A percentile compares a stretch with the other conserved stretches of the same genome.
Evolutionary conservation across 2,888 invertebrate genomes (phyloP).

Genomic region (Sacculina carcini): DNA sequence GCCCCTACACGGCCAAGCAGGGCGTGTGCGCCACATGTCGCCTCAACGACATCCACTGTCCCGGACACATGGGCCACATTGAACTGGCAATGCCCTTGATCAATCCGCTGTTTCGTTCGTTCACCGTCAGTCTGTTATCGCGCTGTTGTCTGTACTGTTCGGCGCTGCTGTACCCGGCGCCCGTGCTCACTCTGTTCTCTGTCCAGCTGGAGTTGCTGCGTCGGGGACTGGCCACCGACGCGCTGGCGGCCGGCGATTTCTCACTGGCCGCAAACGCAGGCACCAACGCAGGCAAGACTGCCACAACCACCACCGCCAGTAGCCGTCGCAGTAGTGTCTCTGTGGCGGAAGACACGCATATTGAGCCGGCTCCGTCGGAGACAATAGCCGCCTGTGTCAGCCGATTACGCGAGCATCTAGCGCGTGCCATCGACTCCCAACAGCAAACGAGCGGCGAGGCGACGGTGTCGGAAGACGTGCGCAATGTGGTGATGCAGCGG

Average conservation of each 20-base stretch:
- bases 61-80: slow-evolving; percentile 88
- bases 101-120: slow-evolving; percentile 64
- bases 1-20: slow-evolving; percentile 30
- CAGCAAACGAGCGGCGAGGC: no score
- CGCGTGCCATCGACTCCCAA: no score
- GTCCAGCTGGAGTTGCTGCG: neutral
- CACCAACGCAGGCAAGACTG: no score
- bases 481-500: neutral
- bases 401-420: no score
- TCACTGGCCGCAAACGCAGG: no score
- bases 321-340: no score
- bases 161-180: neutral
- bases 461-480: neutral
- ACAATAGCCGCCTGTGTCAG: no score
- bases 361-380: no score
- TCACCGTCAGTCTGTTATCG: slow-evolving; percentile 37
- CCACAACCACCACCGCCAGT: no score
- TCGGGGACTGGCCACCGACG: neutral
- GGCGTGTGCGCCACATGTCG: slow-evolving; percentile 59
- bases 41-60: slow-evolving; percentile 36
- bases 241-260: neutral
- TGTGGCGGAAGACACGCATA: no score
- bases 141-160: slow-evolving; percentile 40
- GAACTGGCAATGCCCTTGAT: slow-evolving; percentile 61
- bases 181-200: slow-evolving; percentile 9